These are phyloP conservation scores for Taxidea taxus DNA, from an alignment of 2,113 vertebrate genomes.

Conservation along the genomic window DNA sequence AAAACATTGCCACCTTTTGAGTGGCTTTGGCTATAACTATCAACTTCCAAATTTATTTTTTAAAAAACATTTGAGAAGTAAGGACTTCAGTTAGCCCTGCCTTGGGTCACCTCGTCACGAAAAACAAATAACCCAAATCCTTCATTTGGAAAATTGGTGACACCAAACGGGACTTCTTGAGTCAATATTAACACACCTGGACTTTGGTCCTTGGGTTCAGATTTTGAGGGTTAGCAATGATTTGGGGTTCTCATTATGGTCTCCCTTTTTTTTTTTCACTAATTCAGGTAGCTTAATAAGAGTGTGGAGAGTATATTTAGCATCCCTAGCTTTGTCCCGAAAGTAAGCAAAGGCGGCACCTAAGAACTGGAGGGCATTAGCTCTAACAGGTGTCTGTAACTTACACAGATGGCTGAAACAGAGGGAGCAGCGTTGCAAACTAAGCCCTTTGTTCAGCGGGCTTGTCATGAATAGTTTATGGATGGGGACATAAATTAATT, in stretches of 20 bases:
- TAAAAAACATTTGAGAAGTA: slow-evolving; percentile 44
- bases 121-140: slow-evolving; percentile 51
- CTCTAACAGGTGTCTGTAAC: neutral
- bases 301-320: neutral
- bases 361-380: neutral
- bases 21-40: slow-evolving; percentile 48
- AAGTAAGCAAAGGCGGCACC: neutral
- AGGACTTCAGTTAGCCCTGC: neutral
- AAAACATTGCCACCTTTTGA: slow-evolving; percentile 47
- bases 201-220: neutral
- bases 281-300: neutral
- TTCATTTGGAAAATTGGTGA: slow-evolving; percentile 44
- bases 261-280: neutral
- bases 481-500: neutral
- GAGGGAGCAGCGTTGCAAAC: neutral
- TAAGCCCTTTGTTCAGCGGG: neutral
- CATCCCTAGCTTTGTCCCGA: neutral
- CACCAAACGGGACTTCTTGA: neutral
- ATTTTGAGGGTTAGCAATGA: neutral
- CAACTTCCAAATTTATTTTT: slow-evolving; percentile 60
- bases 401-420: neutral
- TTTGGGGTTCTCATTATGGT: neutral
- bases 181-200: neutral
- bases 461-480: neutral
- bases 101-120: neutral